Evolutionary conservation across 2,113 vertebrate genomes (phyloP).

Genomic region (Ranitomeya imitator): DNA sequence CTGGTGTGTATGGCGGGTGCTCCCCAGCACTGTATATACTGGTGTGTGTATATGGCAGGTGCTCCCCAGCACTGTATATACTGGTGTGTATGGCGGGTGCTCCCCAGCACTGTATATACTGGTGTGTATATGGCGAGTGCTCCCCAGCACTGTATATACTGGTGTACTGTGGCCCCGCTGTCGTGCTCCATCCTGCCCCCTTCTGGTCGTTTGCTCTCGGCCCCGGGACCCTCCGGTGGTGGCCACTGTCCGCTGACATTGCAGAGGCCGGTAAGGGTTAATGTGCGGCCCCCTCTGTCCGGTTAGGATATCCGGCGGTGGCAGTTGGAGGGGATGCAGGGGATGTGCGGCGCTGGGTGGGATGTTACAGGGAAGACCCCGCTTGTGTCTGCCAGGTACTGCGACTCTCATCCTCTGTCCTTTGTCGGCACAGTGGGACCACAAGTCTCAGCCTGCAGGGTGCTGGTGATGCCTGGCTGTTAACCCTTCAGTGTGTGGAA

Average conservation of each 20-base stretch:
- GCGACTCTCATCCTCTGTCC: neutral
- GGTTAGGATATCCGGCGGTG: constrained; percentile 22
- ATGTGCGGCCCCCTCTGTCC: neutral
- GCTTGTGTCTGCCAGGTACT: neutral
- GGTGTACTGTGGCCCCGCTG: neutral
- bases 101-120: too few relatives aligned
- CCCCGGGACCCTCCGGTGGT: too few relatives aligned
- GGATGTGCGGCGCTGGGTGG: neutral
- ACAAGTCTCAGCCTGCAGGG: neutral
- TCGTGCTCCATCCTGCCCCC: neutral
- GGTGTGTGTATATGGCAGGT: neutral
- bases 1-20: neutral
- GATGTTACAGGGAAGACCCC: too few relatives aligned
- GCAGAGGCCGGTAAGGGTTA: constrained; percentile 2
- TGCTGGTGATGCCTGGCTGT: neutral
- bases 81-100: too few relatives aligned
- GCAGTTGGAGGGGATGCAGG: too few relatives aligned
- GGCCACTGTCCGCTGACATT: neutral
- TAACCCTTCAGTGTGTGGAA: neutral
- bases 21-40: neutral
- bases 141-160: too few relatives aligned
- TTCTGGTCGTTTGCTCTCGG: neutral
- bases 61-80: neutral
- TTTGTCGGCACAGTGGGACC: neutral
- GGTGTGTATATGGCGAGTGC: neutral